These are phyloP conservation scores for Poecilus cupreus DNA, from an alignment of 2,888 invertebrate species.

Conservation along the genomic window DNA sequence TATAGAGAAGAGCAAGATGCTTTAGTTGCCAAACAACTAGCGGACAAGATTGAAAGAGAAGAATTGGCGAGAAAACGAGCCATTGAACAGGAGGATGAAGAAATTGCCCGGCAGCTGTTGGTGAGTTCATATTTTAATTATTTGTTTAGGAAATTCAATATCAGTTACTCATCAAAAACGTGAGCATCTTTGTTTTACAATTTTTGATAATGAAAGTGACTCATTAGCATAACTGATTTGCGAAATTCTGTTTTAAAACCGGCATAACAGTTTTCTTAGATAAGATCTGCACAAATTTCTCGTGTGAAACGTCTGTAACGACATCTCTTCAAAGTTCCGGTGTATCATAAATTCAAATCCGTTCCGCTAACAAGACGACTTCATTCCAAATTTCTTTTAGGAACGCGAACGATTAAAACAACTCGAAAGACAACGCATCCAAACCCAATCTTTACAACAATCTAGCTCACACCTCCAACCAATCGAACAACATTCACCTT, in stretches of 20 bases:
- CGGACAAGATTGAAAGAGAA: slow-evolving; percentile 78
- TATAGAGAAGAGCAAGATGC: slow-evolving; percentile 81
- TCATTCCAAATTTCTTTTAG: slow-evolving; percentile 8
- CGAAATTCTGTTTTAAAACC: no score
- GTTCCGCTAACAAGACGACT: neutral
- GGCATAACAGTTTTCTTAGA: neutral
- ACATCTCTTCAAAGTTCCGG: neutral
- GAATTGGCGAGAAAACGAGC: slow-evolving; percentile 75
- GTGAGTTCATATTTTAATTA: slow-evolving; percentile 66
- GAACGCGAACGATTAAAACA: slow-evolving; percentile 61
- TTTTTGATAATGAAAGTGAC: no score
- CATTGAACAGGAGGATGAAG: slow-evolving; percentile 75
- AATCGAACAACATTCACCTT: slow-evolving; percentile 48
- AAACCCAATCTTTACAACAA: slow-evolving; percentile 31
- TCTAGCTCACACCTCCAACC: slow-evolving; percentile 25
- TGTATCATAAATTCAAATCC: slow-evolving; percentile 1
- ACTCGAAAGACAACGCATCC: slow-evolving; percentile 47
- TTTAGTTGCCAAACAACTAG: slow-evolving; percentile 79
- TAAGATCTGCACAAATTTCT: neutral
- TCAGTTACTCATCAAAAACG: neutral
- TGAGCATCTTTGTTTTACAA: no score
- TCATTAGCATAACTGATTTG: no score
- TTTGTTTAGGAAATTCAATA: neutral
- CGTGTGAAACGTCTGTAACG: neutral
- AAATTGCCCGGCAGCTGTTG: slow-evolving; percentile 74